These are phyloP conservation scores for Lamellibrachia satsuma DNA, from an alignment of 2,888 invertebrate genomes.

Conservation along the genomic window DNA sequence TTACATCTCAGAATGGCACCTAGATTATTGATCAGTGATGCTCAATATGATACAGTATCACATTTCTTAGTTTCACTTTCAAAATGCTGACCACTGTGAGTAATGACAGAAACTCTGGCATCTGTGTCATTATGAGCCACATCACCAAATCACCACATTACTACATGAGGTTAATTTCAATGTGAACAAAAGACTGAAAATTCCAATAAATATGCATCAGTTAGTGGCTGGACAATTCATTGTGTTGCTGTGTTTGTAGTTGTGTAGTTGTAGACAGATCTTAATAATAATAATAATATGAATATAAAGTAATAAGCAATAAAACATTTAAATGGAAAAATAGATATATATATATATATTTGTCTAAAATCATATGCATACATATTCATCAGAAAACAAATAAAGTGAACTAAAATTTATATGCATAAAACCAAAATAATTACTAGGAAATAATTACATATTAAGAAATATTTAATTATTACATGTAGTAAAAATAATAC, in stretches of 20 bases:
- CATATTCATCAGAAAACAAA: neutral
- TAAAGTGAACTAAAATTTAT: neutral
- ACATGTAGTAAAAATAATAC: neutral
- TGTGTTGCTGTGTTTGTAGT: neutral
- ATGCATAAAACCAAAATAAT: neutral
- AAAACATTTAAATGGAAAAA: neutral
- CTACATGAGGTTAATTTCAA: neutral
- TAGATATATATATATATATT: constrained; percentile 18
- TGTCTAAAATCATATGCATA: neutral
- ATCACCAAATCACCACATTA: neutral
- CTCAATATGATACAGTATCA: neutral
- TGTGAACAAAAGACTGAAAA: neutral
- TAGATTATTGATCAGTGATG: neutral
- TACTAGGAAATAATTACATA: neutral
- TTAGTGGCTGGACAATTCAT: neutral
- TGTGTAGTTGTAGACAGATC: neutral
- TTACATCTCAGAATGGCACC: neutral
- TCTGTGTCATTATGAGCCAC: neutral
- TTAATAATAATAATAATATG: too few relatives aligned
- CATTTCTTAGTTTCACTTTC: neutral
- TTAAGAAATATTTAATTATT: neutral
- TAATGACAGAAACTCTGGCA: neutral
- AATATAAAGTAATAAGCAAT: neutral
- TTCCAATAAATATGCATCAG: neutral
- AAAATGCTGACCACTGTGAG: too few relatives aligned